Conservation (phyloP, 2,888 invertebrate species). For the Caenorhabditis doughertyi region DNA sequence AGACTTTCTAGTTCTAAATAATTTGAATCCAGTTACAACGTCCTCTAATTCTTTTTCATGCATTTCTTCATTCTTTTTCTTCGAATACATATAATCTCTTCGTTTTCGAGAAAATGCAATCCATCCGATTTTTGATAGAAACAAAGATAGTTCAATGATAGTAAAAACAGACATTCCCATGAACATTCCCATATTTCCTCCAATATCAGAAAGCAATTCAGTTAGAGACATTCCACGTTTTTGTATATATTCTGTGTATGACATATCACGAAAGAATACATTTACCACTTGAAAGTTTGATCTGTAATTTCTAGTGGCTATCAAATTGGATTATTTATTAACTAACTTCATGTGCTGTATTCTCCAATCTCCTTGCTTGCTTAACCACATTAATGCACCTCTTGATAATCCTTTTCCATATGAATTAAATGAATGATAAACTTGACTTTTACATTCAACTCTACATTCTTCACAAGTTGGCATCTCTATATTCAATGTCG, state of each 20-base stretch:
- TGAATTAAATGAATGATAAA: constrained; percentile 80
- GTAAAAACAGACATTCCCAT: constrained; percentile 80
- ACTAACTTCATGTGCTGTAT: constrained; percentile 67
- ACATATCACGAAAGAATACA: constrained; percentile 80
- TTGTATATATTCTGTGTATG: constrained; percentile 79
- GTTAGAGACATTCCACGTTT: constrained; percentile 75
- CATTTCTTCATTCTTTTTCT: constrained; percentile 63
- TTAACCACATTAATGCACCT: constrained; percentile 76
- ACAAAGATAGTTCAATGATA: constrained; percentile 75
- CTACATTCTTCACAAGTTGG: constrained; percentile 66
- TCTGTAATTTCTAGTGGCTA: constrained; percentile 45
- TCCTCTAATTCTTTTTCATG: constrained; percentile 70
- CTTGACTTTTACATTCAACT: constrained; percentile 72
- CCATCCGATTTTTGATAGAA: constrained; percentile 77
- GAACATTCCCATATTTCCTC: constrained; percentile 81
- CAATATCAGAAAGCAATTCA: constrained; percentile 76
- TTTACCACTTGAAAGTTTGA: constrained; percentile 76
- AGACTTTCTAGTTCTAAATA: constrained; percentile 62
- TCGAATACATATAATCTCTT: constrained; percentile 66
- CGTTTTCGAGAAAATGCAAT: constrained; percentile 70
- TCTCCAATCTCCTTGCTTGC: constrained; percentile 66
- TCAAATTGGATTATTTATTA: not conserved
- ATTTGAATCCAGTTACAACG: constrained; percentile 66
- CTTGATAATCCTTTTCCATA: constrained; percentile 77
- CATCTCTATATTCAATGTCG: constrained; percentile 63